Evolutionary conservation across 2,113 vertebrate species (phyloP).

Genomic region (Maccullochella peelii): DNA sequence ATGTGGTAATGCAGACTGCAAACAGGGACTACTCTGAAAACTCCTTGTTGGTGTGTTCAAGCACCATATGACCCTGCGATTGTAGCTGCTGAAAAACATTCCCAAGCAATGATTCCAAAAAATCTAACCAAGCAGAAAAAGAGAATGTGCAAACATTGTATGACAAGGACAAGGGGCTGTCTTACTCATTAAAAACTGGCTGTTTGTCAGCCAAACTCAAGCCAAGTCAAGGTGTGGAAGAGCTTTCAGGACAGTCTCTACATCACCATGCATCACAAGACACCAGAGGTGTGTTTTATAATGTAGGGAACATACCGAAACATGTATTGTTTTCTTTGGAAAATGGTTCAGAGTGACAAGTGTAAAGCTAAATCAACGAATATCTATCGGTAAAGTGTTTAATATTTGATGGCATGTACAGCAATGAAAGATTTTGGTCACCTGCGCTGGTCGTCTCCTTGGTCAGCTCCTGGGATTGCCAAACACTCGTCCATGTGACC

Average conservation of each 20-base stretch:
- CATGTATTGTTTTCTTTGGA: neutral
- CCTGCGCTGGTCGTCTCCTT: slow-evolving; percentile 92
- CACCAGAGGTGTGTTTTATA: neutral
- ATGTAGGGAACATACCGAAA: neutral
- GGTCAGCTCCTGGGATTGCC: slow-evolving; percentile 88
- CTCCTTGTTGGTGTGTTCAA: neutral
- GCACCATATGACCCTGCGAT: neutral
- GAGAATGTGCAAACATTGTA: neutral
- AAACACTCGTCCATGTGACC: slow-evolving; percentile 96
- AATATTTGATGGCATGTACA: slow-evolving; percentile 1
- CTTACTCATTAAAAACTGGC: neutral
- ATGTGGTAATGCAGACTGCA: neutral
- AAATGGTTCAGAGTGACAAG: neutral
- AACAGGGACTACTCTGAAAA: neutral
- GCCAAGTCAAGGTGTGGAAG: neutral
- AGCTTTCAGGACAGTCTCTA: neutral
- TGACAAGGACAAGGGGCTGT: neutral
- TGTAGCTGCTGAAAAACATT: neutral
- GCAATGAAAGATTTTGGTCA: slow-evolving; percentile 49
- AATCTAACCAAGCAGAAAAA: neutral
- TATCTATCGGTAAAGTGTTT: neutral
- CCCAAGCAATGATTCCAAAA: neutral
- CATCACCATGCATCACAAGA: neutral
- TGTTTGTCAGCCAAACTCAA: neutral
- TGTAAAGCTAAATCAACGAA: neutral